Evolutionary conservation across 2,888 invertebrate species (phyloP), one percentile per base, ranked within the genome.

Genomic region (Beris chalybata): DNA sequence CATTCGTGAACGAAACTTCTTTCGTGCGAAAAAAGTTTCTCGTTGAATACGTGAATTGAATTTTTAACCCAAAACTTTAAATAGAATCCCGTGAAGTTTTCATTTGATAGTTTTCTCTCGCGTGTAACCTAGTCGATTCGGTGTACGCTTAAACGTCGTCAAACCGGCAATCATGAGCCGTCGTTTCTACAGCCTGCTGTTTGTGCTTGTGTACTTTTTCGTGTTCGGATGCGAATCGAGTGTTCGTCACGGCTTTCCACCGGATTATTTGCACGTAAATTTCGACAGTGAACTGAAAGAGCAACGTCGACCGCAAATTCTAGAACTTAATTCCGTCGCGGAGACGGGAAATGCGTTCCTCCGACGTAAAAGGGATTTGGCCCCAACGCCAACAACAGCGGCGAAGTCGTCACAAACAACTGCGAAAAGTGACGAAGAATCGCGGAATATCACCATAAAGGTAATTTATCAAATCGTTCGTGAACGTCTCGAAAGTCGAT

Each of bases 191-290:
- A 11, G 53, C 64, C 12, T 50, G 11, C 4, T 53, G 5, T 48
- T 54, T 5, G 59, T 61, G 32, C 31, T 55, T 54, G 54, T 66
- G 45, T 54, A 54, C 52, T 53, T 61, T 38, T 52, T 44, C 54
- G 43, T 56, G 47, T 32, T 45, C 29, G 55, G 22, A 7, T n/a
- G 45, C 15, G 56, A 63, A 38, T 64, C 66, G 44, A 63, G 67
- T 65, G 32, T 54, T 11, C 70, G 70, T 43, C 65, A 70, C 57
- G 70, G 70, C 11, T 68, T 68, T 56, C 65, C 57, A 30, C 56
- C 68, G n/a, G 68, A 68, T 29, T 47, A 55, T 54, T 56, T 70
- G 22, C 67, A 68, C 48, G 70, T 70, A 32, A 57, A 68, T 67
- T 56, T 63, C 15, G 66, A 66, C 38, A 64, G 52, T 56, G 68